Conservation (phyloP, 2,797 vertebrate species). For the Danio tinwini region DNA sequence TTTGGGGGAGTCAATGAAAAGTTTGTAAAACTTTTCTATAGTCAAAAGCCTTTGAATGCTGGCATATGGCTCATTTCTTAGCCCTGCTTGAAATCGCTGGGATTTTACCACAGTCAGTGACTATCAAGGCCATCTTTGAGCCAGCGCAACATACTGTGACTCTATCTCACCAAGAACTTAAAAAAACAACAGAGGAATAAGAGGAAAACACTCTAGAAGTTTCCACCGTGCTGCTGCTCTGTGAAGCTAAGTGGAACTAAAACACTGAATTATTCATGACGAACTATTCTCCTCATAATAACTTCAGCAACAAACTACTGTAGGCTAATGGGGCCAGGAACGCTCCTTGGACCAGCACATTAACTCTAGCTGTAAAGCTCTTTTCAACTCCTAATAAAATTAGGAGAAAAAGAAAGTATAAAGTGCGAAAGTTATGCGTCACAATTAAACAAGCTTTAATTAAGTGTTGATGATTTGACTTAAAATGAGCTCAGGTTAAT, state of each 20-base stretch:
- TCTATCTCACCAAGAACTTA: conserved; percentile 19
- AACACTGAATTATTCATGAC: conserved; percentile 62
- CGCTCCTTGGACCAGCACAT: conserved; percentile 24
- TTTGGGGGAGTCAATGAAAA: conserved; percentile 22
- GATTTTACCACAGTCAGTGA: conserved; percentile 56
- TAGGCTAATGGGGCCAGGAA: conserved; percentile 32
- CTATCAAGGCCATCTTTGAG: conserved; percentile 59
- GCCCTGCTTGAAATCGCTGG: conserved; percentile 50
- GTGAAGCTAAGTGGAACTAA: conserved; percentile 60
- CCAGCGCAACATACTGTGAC: conserved; percentile 25
- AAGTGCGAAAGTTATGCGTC: conserved; percentile 11
- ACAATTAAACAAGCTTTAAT: conserved; percentile 30
- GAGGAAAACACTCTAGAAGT: conserved; percentile 40
- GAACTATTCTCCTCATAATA: conserved; percentile 54
- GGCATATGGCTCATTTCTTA: conserved; percentile 57
- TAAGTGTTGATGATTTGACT: conserved; percentile 19
- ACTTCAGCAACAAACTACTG: conserved; percentile 35
- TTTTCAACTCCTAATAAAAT: conserved; percentile 14
- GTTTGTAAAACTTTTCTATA: background rate
- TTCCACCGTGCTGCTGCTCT: conserved; percentile 31
- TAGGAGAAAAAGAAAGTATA: background rate
- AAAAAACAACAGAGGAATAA: conserved; percentile 24
- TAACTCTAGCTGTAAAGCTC: conserved; percentile 21
- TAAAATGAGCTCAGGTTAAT: conserved; percentile 9
- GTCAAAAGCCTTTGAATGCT: conserved; percentile 34